phyloP scores from a whole-genome alignment of 2,797 vertebrate genomes.

The Alauda arvensis region DNA sequence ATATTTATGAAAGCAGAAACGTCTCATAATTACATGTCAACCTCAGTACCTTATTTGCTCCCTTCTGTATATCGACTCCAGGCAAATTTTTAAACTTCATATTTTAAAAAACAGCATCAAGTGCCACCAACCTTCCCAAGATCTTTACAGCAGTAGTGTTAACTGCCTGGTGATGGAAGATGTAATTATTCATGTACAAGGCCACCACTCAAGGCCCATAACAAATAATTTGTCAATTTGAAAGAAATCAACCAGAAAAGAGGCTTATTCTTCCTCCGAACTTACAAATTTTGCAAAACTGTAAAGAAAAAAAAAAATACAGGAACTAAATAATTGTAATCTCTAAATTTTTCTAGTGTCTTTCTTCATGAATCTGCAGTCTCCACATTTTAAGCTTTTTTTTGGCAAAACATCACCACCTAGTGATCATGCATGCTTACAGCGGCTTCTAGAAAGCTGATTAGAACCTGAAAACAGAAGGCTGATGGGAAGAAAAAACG shows the following conservation, averaged over 20 bases:
- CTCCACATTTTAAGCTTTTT: neutral
- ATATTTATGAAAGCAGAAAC: neutral
- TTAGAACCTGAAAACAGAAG: neutral
- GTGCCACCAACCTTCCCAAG: neutral
- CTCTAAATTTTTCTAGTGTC: neutral
- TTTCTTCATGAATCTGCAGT: neutral
- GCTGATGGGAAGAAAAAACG: neutral
- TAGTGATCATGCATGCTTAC: neutral
- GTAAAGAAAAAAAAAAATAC: neutral
- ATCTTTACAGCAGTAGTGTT: neutral
- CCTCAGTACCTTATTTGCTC: neutral
- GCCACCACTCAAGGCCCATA: neutral
- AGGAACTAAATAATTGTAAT: neutral
- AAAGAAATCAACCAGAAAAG: neutral
- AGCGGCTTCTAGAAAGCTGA: neutral
- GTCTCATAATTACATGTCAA: neutral
- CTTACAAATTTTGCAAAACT: neutral
- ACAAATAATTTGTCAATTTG: rapidly evolving
- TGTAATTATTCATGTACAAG: neutral
- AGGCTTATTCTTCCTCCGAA: rapidly evolving
- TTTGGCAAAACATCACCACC: constrained; percentile 20
- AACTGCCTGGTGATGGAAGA: neutral
- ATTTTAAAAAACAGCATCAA: neutral
- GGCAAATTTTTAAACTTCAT: neutral
- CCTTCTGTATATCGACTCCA: neutral